A percentile compares a stretch with the other conserved stretches of the same genome.
These are phyloP conservation scores for Clitarchus hookeri DNA, from an alignment of 2,888 invertebrate genomes.

Conservation along the genomic window DNA sequence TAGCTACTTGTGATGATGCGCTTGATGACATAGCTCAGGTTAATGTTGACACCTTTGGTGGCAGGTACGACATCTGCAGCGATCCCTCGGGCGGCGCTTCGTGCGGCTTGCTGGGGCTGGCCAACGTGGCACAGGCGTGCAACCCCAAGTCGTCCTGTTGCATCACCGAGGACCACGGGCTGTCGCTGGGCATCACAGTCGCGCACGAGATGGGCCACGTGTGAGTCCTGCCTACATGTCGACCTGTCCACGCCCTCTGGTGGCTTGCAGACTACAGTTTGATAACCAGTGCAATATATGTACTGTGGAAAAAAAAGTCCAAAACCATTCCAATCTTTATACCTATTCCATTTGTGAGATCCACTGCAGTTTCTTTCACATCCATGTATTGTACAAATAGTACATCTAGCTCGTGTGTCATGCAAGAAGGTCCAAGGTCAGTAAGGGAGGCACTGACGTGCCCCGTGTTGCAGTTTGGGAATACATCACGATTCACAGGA, in stretches of 20 bases:
- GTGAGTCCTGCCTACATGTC: not conserved
- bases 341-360: too few relatives aligned
- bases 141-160: slow-evolving; percentile 65
- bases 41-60: too few relatives aligned
- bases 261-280: slow-evolving; percentile 15
- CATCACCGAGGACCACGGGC: slow-evolving; percentile 70
- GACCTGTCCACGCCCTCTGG: not conserved
- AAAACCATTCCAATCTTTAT: too few relatives aligned
- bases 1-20: too few relatives aligned
- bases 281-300: too few relatives aligned
- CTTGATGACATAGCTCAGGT: too few relatives aligned
- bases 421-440: too few relatives aligned
- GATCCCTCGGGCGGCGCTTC: slow-evolving; percentile 52
- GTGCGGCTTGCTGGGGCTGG: slow-evolving; percentile 66
- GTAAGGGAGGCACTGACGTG: not conserved
- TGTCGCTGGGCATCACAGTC: slow-evolving; percentile 66
- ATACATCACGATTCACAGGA: slow-evolving; percentile 53
- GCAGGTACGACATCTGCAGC: slow-evolving; percentile 62
- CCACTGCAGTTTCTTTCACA: too few relatives aligned
- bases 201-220: slow-evolving; percentile 73
- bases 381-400: too few relatives aligned
- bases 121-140: slow-evolving; percentile 70
- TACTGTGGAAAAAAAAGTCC: too few relatives aligned
- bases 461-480: slow-evolving; percentile 55
- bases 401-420: too few relatives aligned